A percentile compares a stretch with the other conserved stretches of the same genome.
Conservation (phyloP, 2,113 vertebrate genomes). For the Oreochromis niloticus region DNA sequence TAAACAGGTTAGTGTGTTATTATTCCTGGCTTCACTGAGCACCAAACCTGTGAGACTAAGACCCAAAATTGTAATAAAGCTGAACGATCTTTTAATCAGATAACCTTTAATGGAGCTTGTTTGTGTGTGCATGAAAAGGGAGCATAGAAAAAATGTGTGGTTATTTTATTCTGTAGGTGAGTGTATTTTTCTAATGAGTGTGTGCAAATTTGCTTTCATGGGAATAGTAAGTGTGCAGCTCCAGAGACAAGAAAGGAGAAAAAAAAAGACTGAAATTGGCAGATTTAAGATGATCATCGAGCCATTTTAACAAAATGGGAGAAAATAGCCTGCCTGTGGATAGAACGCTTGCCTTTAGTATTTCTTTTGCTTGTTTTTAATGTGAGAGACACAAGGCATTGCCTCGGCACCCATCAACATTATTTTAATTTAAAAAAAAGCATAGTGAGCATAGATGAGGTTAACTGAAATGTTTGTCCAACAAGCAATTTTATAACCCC, state of each 20-base stretch:
- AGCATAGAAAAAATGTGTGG: not conserved
- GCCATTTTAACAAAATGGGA: not conserved
- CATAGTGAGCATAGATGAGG: not conserved
- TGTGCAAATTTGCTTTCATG: not conserved
- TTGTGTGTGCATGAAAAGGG: not conserved
- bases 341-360: not conserved
- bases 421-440: not conserved
- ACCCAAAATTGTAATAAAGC: not conserved
- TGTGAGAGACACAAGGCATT: not conserved
- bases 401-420: conserved; percentile 2
- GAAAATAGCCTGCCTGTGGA: not conserved
- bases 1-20: not conserved
- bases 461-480: conserved; percentile 1
- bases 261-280: not conserved
- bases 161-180: not conserved
- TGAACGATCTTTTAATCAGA: not conserved
- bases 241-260: not conserved
- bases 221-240: not conserved
- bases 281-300: not conserved
- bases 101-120: not conserved
- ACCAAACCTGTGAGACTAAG: not conserved
- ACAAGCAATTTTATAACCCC: not conserved
- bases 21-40: not conserved
- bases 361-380: not conserved
- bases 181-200: conserved; percentile 2